phyloP scores from a whole-genome alignment of 1,140 invertebrate species.

The Lepidurus packardi region DNA sequence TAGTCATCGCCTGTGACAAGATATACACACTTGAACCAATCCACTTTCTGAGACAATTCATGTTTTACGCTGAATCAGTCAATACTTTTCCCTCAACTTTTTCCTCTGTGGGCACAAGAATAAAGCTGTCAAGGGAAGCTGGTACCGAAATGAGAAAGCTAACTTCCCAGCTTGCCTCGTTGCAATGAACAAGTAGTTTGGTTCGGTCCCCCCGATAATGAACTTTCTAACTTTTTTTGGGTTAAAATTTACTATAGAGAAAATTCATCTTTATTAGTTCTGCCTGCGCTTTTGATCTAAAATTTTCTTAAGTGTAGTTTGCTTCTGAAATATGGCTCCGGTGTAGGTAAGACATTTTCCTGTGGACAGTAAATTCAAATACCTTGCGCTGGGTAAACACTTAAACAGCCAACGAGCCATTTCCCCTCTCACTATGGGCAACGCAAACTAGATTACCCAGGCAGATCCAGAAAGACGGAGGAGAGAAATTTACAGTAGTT shows the following conservation, averaged over 20 bases:
- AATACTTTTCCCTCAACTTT: not conserved
- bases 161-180: too few species aligned
- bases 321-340: slow-evolving; percentile 25
- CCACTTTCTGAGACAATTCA: not conserved
- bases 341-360: not conserved
- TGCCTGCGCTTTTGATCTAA: too few species aligned
- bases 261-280: too few species aligned
- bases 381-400: slow-evolving; percentile 22
- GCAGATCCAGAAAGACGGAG: not conserved
- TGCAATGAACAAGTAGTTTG: too few species aligned
- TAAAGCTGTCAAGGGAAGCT: too few species aligned
- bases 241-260: too few species aligned
- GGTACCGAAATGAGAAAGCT: too few species aligned
- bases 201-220: too few species aligned
- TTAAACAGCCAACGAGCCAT: slow-evolving; percentile 29
- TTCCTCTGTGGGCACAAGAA: too few species aligned
- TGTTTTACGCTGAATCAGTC: slow-evolving; percentile 13
- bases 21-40: slow-evolving; percentile 33
- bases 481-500: slow-evolving; percentile 5
- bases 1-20: slow-evolving; percentile 58
- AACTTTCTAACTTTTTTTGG: too few species aligned
- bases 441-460: not conserved
- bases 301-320: too few species aligned
- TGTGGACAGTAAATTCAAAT: slow-evolving; percentile 20
- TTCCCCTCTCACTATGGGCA: not conserved